Evolutionary conservation across 2,113 vertebrate genomes (phyloP).

Genomic region (Enhydra lutris): DNA sequence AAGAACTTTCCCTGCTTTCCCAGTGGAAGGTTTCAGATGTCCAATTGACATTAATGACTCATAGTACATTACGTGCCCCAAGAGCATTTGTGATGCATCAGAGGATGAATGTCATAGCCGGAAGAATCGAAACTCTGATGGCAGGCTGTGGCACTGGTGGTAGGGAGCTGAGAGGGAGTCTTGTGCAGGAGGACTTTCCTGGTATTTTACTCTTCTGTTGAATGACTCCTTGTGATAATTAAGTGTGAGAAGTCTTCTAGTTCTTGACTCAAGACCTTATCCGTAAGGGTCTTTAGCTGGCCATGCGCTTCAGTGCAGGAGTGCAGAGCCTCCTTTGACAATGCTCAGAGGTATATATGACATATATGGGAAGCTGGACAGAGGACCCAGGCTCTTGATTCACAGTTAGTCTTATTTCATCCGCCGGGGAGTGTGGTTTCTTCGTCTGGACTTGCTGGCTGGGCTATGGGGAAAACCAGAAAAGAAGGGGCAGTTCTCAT

Average conservation of each 20-base stretch:
- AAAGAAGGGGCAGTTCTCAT: neutral
- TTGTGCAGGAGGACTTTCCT: neutral
- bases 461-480: neutral
- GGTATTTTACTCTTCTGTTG: neutral
- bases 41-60: neutral
- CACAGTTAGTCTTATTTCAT: neutral
- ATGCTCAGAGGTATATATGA: neutral
- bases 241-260: neutral
- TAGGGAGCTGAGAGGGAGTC: neutral
- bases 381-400: neutral
- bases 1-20: neutral
- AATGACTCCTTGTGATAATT: neutral
- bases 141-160: neutral
- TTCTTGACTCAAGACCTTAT: neutral
- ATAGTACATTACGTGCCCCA: neutral
- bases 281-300: neutral
- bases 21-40: neutral
- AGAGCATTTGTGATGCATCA: neutral
- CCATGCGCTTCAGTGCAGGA: neutral
- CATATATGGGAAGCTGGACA: neutral
- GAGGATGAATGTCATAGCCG: neutral
- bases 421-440: neutral
- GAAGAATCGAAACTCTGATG: neutral
- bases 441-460: neutral
- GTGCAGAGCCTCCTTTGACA: neutral